Conservation (phyloP, 2,113 vertebrate species). For the Abramis brama region DNA sequence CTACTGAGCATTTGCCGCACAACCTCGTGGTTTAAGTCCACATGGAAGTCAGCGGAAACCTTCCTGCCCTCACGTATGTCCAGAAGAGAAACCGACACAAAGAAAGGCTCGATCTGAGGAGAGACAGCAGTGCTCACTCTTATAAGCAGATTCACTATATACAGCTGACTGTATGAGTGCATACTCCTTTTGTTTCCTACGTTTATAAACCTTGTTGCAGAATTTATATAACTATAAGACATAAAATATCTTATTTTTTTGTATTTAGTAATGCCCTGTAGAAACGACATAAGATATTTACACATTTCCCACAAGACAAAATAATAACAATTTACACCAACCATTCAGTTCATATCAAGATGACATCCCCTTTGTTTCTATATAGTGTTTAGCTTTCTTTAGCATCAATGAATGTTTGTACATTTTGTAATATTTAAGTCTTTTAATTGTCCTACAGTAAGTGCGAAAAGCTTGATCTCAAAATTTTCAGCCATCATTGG, state of each 20-base stretch:
- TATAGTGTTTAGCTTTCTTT: not conserved
- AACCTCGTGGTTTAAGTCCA: slow-evolving; percentile 88
- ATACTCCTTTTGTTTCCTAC: not conserved
- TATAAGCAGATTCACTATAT: not conserved
- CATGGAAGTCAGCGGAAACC: slow-evolving; percentile 95
- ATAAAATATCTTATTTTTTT: not conserved
- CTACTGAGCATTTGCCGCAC: slow-evolving; percentile 89
- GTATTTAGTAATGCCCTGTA: not conserved
- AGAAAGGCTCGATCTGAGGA: slow-evolving; percentile 93
- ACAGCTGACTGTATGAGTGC: not conserved
- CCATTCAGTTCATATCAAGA: not conserved
- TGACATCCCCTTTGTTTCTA: not conserved
- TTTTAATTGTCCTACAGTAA: not conserved
- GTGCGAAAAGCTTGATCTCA: not conserved
- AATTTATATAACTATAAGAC: not conserved
- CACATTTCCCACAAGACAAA: not conserved
- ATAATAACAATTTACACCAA: not conserved
- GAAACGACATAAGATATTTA: not conserved
- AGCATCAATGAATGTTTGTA: not conserved
- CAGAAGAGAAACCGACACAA: slow-evolving; percentile 87
- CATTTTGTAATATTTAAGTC: not conserved
- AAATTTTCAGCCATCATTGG: too few species aligned
- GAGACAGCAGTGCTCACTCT: not conserved
- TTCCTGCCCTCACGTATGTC: slow-evolving; percentile 89
- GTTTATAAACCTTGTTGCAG: not conserved